Conservation (phyloP, 1,140 invertebrate species). For the Papilio aristodemus region DNA sequence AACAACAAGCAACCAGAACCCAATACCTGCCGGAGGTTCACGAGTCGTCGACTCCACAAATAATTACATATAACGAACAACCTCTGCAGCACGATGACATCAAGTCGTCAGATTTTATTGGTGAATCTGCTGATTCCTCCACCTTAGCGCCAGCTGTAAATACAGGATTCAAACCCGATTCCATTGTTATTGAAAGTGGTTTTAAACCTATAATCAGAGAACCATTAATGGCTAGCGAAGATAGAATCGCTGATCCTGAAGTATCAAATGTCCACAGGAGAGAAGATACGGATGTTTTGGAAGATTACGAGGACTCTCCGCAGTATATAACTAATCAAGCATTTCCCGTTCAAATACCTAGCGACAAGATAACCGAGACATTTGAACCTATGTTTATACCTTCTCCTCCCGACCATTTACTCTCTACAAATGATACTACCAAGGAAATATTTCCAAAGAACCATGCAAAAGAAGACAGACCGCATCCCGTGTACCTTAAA, state of each 20-base stretch:
- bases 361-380: slow-evolving; percentile 79
- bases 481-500: slow-evolving; percentile 73
- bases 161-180: slow-evolving; percentile 89
- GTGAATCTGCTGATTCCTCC: slow-evolving; percentile 62
- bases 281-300: slow-evolving; percentile 78
- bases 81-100: slow-evolving; percentile 56
- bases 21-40: slow-evolving; percentile 46
- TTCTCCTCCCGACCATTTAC: slow-evolving; percentile 82
- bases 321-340: slow-evolving; percentile 74
- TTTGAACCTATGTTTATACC: slow-evolving; percentile 89
- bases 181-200: slow-evolving; percentile 89
- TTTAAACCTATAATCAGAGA: slow-evolving; percentile 90
- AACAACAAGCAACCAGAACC: slow-evolving; percentile 51
- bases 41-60: slow-evolving; percentile 45
- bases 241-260: slow-evolving; percentile 78
- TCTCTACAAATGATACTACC: slow-evolving; percentile 70
- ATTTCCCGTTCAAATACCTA: slow-evolving; percentile 45
- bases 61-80: slow-evolving; percentile 42
- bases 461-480: slow-evolving; percentile 74
- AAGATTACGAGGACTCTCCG: slow-evolving; percentile 77
- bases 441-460: slow-evolving; percentile 70
- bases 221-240: slow-evolving; percentile 77
- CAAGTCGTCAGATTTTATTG: slow-evolving; percentile 80
- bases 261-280: slow-evolving; percentile 75
- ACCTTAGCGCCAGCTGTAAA: slow-evolving; percentile 81